These are phyloP conservation scores for Drosophila acutilabella DNA, from an alignment of 2,888 invertebrate genomes.

Conservation along the genomic window DNA sequence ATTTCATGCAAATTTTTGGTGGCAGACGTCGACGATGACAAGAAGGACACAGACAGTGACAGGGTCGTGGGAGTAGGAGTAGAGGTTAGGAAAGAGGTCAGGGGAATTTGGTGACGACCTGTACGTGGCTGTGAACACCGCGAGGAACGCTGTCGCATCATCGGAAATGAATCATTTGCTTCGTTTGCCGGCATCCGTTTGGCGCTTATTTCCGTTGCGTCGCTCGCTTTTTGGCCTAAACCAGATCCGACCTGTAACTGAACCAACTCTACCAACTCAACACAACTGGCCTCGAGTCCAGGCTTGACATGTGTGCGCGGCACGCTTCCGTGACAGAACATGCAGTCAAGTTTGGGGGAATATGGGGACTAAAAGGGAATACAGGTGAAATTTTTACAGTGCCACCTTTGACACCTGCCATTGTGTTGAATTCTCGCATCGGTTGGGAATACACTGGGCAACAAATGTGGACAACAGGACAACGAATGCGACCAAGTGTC, in stretches of 20 bases:
- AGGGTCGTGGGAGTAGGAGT: neutral
- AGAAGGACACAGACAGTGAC: slow-evolving; percentile 20
- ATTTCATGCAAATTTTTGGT: slow-evolving; percentile 78
- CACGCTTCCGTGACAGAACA: slow-evolving; percentile 78
- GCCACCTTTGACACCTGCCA: slow-evolving; percentile 61
- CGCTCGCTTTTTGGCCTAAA: slow-evolving; percentile 68
- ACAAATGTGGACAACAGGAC: slow-evolving; percentile 4
- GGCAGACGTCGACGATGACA: slow-evolving; percentile 58
- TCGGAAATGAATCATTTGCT: slow-evolving; percentile 85
- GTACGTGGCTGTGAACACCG: slow-evolving; percentile 13
- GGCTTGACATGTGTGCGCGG: slow-evolving; percentile 75
- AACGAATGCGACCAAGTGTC: neutral
- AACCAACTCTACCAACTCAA: slow-evolving; percentile 7
- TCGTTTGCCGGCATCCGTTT: slow-evolving; percentile 84
- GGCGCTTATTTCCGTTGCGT: slow-evolving; percentile 84
- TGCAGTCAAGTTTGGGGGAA: slow-evolving; percentile 23
- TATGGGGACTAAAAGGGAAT: neutral
- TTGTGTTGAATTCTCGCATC: slow-evolving; percentile 22
- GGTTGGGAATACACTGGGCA: slow-evolving; percentile 15
- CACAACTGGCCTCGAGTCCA: slow-evolving; percentile 33
- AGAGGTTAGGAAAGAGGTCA: neutral
- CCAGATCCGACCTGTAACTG: slow-evolving; percentile 42
- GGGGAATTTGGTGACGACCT: slow-evolving; percentile 13
- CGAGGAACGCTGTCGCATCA: slow-evolving; percentile 78
- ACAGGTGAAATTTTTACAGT: slow-evolving; percentile 55